phyloP scores from a whole-genome alignment of 2,888 invertebrate genomes.

The Athripsodes cinereus region DNA sequence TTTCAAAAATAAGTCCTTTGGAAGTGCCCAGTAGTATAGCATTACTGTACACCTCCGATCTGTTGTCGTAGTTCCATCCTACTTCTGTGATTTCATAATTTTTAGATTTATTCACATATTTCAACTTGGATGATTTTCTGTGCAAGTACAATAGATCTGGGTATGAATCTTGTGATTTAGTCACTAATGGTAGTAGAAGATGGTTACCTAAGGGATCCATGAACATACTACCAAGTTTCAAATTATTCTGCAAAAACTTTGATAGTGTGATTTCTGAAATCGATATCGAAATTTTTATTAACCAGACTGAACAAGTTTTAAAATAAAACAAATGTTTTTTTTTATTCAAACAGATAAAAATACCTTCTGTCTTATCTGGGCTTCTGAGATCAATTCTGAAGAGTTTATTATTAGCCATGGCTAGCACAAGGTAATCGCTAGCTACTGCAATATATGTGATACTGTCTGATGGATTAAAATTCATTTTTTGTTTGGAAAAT shows the following conservation, averaged over 20 bases:
- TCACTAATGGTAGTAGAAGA: constrained; percentile 67
- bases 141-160: constrained; percentile 79
- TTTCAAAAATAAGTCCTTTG: constrained; percentile 85
- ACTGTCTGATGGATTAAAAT: constrained; percentile 69
- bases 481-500: constrained; percentile 79
- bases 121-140: constrained; percentile 67
- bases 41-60: constrained; percentile 65
- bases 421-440: constrained; percentile 76
- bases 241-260: constrained; percentile 54
- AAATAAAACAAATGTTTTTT: not conserved
- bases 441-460: constrained; percentile 77
- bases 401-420: constrained; percentile 75
- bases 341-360: not conserved
- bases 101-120: constrained; percentile 54
- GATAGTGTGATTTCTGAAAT: constrained; percentile 67
- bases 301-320: not conserved
- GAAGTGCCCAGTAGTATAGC: constrained; percentile 86
- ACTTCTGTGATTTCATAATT: constrained; percentile 86
- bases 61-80: constrained; percentile 78
- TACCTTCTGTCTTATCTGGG: constrained; percentile 74
- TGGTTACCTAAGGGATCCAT: constrained; percentile 86
- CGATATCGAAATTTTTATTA: not conserved
- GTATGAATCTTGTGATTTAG: constrained; percentile 49
- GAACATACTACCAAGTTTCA: constrained; percentile 62
- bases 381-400: constrained; percentile 76